Evolutionary conservation across 1,140 invertebrate genomes (phyloP).

Genomic region (Hypsibius dujardini): DNA sequence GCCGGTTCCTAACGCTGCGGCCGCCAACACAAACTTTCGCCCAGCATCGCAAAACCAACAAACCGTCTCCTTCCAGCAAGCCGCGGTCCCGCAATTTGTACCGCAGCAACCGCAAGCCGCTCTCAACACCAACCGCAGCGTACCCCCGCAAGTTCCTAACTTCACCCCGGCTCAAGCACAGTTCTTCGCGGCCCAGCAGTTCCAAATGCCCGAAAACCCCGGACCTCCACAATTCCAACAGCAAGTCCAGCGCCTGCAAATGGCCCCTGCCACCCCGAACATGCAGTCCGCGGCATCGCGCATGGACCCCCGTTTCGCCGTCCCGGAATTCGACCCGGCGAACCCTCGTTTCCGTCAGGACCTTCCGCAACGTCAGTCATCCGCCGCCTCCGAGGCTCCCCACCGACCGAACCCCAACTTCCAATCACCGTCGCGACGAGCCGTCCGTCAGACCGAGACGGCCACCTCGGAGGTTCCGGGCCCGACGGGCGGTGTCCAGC

Average conservation of each 20-base stretch:
- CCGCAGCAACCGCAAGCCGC: neutral
- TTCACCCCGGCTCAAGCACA: neutral
- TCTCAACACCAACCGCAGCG: neutral
- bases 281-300: neutral
- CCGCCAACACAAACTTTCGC: neutral
- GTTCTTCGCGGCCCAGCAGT: conserved; percentile 8
- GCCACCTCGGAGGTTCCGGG: no score
- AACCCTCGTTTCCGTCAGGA: neutral
- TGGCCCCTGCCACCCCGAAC: neutral
- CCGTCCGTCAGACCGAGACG: no score
- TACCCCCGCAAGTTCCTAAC: neutral
- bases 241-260: neutral
- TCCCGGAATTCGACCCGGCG: neutral
- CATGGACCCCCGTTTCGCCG: neutral
- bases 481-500: neutral
- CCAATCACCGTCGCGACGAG: no score
- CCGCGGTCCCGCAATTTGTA: neutral
- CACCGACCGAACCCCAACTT: no score
- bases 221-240: conserved; percentile 8
- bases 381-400: neutral
- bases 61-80: neutral
- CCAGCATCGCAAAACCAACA: conserved; percentile 5
- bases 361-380: neutral
- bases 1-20: neutral
- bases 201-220: neutral